These are phyloP conservation scores for Cantharis lateralis DNA, from an alignment of 2,888 invertebrate species.

Conservation along the genomic window DNA sequence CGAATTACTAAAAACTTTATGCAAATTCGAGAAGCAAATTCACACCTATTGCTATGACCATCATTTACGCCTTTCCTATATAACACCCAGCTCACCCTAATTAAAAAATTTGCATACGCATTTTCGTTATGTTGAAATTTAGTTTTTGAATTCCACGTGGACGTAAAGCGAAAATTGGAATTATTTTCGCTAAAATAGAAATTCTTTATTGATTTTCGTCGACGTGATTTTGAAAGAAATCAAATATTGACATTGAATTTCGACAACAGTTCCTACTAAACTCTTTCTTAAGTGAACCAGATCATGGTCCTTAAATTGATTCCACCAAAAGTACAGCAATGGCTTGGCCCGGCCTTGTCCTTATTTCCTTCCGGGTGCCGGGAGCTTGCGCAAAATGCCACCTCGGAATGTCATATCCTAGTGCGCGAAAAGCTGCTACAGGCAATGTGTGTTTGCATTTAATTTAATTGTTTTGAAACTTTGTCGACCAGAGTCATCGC, in stretches of 20 bases:
- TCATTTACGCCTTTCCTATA: background rate
- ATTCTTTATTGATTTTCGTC: background rate
- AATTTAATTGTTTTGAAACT: constrained; percentile 17
- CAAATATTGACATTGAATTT: background rate
- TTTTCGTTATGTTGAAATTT: background rate
- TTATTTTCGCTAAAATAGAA: background rate
- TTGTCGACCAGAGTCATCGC: background rate
- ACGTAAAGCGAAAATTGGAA: background rate
- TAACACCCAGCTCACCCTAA: background rate
- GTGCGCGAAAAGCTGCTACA: constrained; percentile 47
- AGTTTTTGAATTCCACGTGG: background rate
- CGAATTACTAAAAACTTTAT: background rate
- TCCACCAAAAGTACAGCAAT: constrained; percentile 22
- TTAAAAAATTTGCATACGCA: background rate
- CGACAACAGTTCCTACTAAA: background rate
- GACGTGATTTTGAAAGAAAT: background rate
- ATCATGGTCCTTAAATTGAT: constrained; percentile 26
- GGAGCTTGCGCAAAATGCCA: constrained; percentile 44
- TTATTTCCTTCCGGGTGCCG: constrained; percentile 45
- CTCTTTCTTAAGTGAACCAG: constrained; percentile 13
- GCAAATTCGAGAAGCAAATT: background rate
- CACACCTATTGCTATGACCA: background rate
- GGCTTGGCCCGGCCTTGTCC: constrained; percentile 47
- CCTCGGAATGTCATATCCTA: constrained; percentile 48
- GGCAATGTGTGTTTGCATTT: constrained; percentile 42